These are phyloP conservation scores for Gopherus flavomarginatus DNA, from an alignment of 2,113 vertebrate species.

Conservation along the genomic window DNA sequence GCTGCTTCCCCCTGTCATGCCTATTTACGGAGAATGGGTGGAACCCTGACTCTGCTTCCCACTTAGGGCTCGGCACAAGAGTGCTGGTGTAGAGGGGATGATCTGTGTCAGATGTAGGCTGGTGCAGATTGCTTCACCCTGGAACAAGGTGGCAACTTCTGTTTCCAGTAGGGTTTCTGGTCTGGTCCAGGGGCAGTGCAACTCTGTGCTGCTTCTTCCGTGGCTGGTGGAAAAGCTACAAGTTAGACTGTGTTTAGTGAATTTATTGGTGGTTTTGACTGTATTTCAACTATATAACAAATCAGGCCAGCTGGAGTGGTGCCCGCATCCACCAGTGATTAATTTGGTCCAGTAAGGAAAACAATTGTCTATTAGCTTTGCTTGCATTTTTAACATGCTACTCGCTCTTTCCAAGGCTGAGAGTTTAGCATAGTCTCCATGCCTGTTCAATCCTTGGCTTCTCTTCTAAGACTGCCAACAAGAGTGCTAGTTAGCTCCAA, in stretches of 20 bases:
- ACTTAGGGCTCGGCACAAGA: neutral
- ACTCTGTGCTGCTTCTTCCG: neutral
- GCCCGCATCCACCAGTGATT: neutral
- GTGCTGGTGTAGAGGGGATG: too few relatives aligned
- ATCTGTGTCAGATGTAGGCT: neutral
- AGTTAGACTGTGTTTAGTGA: neutral
- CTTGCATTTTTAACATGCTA: neutral
- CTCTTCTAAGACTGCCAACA: neutral
- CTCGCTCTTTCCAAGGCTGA: neutral
- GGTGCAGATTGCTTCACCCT: neutral
- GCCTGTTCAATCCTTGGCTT: neutral
- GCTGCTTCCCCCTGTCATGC: neutral
- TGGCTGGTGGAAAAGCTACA: neutral
- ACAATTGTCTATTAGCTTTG: neutral
- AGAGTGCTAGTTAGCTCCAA: neutral
- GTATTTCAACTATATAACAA: neutral
- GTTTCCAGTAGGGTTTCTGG: neutral
- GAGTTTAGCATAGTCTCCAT: neutral
- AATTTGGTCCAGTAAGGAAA: neutral
- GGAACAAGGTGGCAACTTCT: neutral
- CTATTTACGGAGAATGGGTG: neutral
- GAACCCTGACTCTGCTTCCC: neutral
- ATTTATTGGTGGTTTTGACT: neutral
- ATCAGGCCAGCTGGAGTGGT: neutral
- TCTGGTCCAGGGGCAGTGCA: too few relatives aligned